These are phyloP conservation scores for Molossus molossus DNA, from an alignment of 2,797 vertebrate species.

Conservation along the genomic window DNA sequence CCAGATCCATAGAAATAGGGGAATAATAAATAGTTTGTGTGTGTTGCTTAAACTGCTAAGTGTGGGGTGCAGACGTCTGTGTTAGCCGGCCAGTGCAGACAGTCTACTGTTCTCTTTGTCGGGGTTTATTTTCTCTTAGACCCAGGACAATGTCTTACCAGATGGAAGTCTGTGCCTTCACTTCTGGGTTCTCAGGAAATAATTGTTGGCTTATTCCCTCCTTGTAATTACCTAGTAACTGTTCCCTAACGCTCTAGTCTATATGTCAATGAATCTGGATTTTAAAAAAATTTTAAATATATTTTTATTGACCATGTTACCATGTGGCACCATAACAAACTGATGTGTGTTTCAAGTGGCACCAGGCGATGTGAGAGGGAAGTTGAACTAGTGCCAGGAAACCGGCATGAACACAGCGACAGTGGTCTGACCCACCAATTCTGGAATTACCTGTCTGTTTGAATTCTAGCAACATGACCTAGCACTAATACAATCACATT, in stretches of 20 bases:
- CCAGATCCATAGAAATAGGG: background rate
- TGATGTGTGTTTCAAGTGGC: slow-evolving; percentile 96
- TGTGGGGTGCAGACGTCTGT: background rate
- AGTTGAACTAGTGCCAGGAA: slow-evolving; percentile 98
- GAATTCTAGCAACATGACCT: slow-evolving; percentile 97
- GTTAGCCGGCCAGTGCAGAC: background rate
- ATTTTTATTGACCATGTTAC: slow-evolving; percentile 92
- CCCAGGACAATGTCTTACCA: background rate
- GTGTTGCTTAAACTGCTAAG: background rate
- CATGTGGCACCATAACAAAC: slow-evolving; percentile 96
- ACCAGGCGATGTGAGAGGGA: slow-evolving; percentile 96
- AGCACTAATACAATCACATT: slow-evolving; percentile 98
- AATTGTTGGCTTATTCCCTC: background rate
- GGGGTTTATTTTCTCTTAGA: background rate
- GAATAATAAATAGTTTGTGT: background rate
- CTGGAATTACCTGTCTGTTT: slow-evolving; percentile 97
- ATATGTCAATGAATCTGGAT: slow-evolving; percentile 11
- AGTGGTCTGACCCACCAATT: slow-evolving; percentile 94
- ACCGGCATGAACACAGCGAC: slow-evolving; percentile 96
- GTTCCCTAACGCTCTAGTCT: background rate
- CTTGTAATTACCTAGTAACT: background rate
- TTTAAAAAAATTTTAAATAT: background rate
- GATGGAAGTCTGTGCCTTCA: background rate
- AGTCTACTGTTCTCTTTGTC: background rate
- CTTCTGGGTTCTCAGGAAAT: background rate